phyloP scores from a whole-genome alignment of 2,888 invertebrate genomes.

The Hanleya hanleyi region DNA sequence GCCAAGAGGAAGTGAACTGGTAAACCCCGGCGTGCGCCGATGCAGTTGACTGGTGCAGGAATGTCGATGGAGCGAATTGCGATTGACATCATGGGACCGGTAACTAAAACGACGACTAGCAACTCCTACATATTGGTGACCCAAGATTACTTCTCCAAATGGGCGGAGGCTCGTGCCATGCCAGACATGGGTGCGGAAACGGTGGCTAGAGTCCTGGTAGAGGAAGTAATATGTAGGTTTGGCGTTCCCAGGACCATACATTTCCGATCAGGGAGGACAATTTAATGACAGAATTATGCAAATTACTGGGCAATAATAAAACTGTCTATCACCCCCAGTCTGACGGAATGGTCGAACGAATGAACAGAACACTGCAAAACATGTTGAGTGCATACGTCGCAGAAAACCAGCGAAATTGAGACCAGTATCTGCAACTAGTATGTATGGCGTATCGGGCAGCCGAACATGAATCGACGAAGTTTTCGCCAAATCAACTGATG shows the following conservation, averaged over 20 bases:
- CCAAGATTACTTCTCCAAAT: constrained; percentile 42
- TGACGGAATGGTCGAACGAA: constrained; percentile 36
- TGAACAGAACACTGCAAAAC: constrained; percentile 25
- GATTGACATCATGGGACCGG: too few relatives aligned
- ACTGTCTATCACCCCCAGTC: constrained; percentile 34
- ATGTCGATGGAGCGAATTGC: too few relatives aligned
- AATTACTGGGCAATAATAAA: constrained; percentile 30
- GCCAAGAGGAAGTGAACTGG: too few relatives aligned
- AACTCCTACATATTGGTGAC: too few relatives aligned
- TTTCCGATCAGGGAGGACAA: constrained; percentile 35
- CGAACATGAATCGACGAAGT: too few relatives aligned
- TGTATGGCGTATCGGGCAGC: too few relatives aligned
- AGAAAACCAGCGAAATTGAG: too few relatives aligned
- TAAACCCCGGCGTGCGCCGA: too few relatives aligned
- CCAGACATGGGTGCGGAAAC: constrained; percentile 33
- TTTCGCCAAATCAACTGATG: too few relatives aligned
- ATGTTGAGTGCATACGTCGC: constrained; percentile 33
- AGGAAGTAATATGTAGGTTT: constrained; percentile 22
- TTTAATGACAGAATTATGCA: constrained; percentile 30
- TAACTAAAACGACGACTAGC: too few relatives aligned
- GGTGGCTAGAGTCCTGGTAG: constrained; percentile 29
- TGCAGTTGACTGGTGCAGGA: too few relatives aligned
- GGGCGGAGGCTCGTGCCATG: constrained; percentile 31
- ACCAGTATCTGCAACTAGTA: too few relatives aligned
- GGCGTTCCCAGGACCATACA: constrained; percentile 32